phyloP scores from a whole-genome alignment of 2,797 vertebrate species.

The Notolepis coatsorum region DNA sequence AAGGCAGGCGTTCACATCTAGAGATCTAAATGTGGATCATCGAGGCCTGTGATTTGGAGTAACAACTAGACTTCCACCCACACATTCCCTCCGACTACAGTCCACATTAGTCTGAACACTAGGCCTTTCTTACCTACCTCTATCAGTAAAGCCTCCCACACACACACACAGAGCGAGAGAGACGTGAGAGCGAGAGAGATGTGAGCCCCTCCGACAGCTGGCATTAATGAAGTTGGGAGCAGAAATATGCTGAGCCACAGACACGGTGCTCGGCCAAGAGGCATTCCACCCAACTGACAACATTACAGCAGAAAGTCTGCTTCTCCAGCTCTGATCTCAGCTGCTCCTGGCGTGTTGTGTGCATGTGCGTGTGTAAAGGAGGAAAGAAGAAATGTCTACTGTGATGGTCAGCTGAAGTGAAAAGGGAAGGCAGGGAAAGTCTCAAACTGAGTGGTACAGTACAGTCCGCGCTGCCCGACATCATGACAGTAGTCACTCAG shows the following conservation, averaged over 20 bases:
- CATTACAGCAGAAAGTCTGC: slow-evolving; percentile 67
- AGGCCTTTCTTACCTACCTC: slow-evolving; percentile 45
- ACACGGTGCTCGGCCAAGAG: slow-evolving; percentile 59
- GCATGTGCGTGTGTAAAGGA: slow-evolving; percentile 6
- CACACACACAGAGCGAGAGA: slow-evolving; percentile 7
- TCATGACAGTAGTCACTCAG: too few species aligned
- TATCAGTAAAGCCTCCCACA: slow-evolving; percentile 52
- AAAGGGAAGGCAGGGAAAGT: slow-evolving; percentile 38
- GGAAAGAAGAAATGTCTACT: slow-evolving; percentile 57
- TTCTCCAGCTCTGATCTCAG: slow-evolving; percentile 42
- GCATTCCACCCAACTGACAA: slow-evolving; percentile 76
- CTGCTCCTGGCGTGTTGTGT: slow-evolving; percentile 21
- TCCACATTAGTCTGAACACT: not conserved
- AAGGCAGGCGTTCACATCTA: not conserved
- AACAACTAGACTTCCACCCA: slow-evolving; percentile 10
- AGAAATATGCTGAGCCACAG: slow-evolving; percentile 77
- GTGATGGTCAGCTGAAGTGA: slow-evolving; percentile 39
- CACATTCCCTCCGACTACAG: slow-evolving; percentile 11
- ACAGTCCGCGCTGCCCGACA: not conserved
- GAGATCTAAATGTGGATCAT: slow-evolving; percentile 23
- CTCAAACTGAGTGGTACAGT: slow-evolving; percentile 1
- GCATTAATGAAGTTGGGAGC: slow-evolving; percentile 76
- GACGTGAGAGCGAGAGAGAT: slow-evolving; percentile 30
- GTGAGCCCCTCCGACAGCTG: slow-evolving; percentile 72
- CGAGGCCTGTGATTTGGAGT: slow-evolving; percentile 23